phyloP scores from a whole-genome alignment of 2,797 vertebrate genomes.

The Tapirus indicus region DNA sequence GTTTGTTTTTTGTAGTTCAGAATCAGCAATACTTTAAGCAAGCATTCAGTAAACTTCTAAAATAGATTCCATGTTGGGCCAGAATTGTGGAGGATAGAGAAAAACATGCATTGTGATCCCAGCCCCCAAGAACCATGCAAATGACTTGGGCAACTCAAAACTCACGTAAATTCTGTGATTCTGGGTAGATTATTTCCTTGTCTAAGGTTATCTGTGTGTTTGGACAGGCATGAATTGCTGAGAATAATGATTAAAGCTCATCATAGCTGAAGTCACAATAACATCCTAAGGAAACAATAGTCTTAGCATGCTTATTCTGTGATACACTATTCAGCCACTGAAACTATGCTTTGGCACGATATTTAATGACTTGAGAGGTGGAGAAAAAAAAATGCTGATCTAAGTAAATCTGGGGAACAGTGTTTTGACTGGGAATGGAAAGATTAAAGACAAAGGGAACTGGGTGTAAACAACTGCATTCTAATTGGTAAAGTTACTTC shows the following conservation, averaged over 20 bases:
- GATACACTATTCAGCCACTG: not conserved
- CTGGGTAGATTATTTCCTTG: not conserved
- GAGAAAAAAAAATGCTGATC: not conserved
- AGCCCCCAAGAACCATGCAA: not conserved
- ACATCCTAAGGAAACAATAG: not conserved
- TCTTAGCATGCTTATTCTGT: slow-evolving; percentile 19
- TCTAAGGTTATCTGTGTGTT: not conserved
- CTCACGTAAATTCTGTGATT: not conserved
- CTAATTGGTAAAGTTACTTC: slow-evolving; percentile 20
- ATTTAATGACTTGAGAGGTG: slow-evolving; percentile 2
- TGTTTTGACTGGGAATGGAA: not conserved
- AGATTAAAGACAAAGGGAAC: not conserved
- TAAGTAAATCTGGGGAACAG: not conserved
- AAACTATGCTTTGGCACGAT: not conserved
- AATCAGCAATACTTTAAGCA: slow-evolving; percentile 27
- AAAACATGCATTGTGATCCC: not conserved
- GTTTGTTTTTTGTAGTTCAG: slow-evolving; percentile 40
- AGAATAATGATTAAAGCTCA: slow-evolving; percentile 15
- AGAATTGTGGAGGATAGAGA: not conserved
- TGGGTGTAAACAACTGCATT: not conserved
- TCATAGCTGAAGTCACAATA: not conserved
- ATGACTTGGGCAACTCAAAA: not conserved
- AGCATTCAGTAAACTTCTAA: not conserved
- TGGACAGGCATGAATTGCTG: not conserved
- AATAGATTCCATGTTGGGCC: not conserved